Conservation (phyloP, 2,113 vertebrate genomes). For the Natator depressus region DNA sequence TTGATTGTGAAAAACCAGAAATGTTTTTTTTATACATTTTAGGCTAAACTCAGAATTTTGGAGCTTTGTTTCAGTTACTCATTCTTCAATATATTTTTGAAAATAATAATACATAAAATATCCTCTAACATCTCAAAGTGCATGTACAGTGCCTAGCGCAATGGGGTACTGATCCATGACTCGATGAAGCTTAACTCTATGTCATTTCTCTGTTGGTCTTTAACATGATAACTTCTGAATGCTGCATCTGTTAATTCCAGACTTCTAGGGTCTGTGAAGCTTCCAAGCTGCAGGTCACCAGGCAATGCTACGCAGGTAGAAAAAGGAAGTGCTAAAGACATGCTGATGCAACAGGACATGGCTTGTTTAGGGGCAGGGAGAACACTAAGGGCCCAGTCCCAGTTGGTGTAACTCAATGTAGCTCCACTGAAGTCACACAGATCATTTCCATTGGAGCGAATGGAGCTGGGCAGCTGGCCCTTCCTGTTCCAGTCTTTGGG, state of each 20-base stretch:
- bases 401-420: background rate
- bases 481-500: background rate
- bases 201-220: background rate
- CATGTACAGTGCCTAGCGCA: background rate
- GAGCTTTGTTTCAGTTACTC: background rate
- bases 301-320: background rate
- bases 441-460: background rate
- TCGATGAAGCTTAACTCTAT: accelerated
- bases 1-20: conserved; percentile 21
- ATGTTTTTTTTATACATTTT: background rate
- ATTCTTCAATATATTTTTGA: accelerated
- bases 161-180: background rate
- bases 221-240: background rate
- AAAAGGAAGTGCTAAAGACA: background rate
- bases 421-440: background rate
- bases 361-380: background rate
- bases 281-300: background rate
- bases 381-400: too few relatives aligned
- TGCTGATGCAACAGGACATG: background rate
- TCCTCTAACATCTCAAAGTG: background rate
- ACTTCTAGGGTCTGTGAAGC: background rate
- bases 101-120: background rate
- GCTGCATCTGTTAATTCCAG: background rate
- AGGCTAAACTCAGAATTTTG: background rate
- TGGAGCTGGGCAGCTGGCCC: background rate